Conservation (phyloP, 2,888 invertebrate species). For the Tineola bisselliella region DNA sequence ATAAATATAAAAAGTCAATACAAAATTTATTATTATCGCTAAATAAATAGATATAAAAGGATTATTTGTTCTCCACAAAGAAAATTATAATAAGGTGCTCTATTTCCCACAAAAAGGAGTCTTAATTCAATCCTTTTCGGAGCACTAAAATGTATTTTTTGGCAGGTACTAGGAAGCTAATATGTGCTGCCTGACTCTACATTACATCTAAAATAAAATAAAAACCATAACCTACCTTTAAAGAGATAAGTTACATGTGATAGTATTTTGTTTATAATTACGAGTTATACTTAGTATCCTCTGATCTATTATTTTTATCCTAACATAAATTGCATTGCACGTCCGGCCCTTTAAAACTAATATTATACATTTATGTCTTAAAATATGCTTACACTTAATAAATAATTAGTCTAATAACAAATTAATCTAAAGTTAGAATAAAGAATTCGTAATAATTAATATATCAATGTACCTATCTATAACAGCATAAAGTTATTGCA, state of each 20-base stretch:
- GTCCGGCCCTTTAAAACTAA: constrained; percentile 44
- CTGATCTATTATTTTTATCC: background rate
- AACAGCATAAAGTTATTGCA: constrained; percentile 33
- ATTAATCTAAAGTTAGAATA: too few species aligned
- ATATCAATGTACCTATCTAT: too few species aligned
- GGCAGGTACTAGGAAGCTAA: constrained; percentile 67
- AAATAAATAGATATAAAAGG: background rate
- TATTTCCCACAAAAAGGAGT: background rate
- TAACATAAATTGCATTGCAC: constrained; percentile 51
- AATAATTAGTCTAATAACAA: background rate
- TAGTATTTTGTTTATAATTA: too few species aligned
- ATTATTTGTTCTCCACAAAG: background rate
- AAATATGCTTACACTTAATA: background rate
- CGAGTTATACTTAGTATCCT: constrained; percentile 10
- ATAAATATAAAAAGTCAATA: too few species aligned
- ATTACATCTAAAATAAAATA: constrained; percentile 11
- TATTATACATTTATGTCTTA: background rate
- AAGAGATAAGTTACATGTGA: too few species aligned
- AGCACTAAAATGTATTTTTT: constrained; percentile 34
- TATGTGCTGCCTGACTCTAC: constrained; percentile 55
- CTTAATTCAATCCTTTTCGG: constrained; percentile 34
- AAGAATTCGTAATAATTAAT: too few species aligned
- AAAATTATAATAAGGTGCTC: background rate
- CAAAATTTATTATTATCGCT: too few species aligned
- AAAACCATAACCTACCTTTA: background rate